Conservation (phyloP, 2,113 vertebrate genomes). For the Ochotona curzoniae region DNA sequence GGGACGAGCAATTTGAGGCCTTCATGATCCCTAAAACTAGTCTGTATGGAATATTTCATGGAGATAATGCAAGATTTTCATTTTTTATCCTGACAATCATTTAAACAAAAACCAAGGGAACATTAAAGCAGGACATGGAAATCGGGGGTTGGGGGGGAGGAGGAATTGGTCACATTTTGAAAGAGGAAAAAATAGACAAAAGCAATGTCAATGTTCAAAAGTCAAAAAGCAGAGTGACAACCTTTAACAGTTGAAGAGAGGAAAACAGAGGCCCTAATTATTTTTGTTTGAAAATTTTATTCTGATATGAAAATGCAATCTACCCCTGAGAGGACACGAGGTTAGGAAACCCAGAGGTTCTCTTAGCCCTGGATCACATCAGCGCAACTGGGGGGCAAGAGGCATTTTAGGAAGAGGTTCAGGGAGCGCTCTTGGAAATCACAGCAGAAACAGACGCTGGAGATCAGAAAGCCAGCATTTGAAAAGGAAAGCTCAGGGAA, state of each 20-base stretch:
- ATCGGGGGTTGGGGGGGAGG: no score
- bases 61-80: no score
- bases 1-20: no score
- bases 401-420: slow-evolving; percentile 91
- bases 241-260: slow-evolving; percentile 91
- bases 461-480: slow-evolving; percentile 91
- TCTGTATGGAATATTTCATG: no score
- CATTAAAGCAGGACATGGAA: no score
- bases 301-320: slow-evolving; percentile 94
- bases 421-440: slow-evolving; percentile 90
- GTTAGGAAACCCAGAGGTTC: slow-evolving; percentile 83
- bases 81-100: no score
- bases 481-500: slow-evolving; percentile 90
- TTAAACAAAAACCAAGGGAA: no score
- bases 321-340: slow-evolving; percentile 89
- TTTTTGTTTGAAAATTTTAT: slow-evolving; percentile 95
- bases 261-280: slow-evolving; percentile 91
- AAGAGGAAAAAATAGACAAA: slow-evolving; percentile 84
- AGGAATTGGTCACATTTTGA: slow-evolving; percentile 85
- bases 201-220: slow-evolving; percentile 82
- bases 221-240: slow-evolving; percentile 75
- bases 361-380: slow-evolving; percentile 91
- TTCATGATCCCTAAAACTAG: no score
- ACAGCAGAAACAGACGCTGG: slow-evolving; percentile 91
- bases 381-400: slow-evolving; percentile 92